Evolutionary conservation across 2,888 invertebrate genomes (phyloP), one percentile per base, ranked within the genome.

Genomic region (Zootermopsis nevadensis): DNA sequence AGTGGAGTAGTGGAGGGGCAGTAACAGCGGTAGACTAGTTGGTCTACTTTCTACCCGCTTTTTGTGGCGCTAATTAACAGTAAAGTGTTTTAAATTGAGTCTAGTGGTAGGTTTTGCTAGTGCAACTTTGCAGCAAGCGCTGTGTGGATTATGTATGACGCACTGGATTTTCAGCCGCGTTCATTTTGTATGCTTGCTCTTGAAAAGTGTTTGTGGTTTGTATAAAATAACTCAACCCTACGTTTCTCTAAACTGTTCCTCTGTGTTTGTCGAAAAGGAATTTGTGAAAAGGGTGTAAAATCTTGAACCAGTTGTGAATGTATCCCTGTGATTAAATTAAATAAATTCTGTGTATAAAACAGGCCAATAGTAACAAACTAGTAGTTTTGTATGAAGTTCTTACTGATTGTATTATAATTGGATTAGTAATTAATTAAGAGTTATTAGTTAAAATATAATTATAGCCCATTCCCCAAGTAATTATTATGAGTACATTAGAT

Each of bases 1-100:
- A n/a, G 38, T 38, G 74, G 38, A 74, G 38, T 33, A 38, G 42
- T 38, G 74, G 38, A 74, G 60, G 38, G 35, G 38, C n/a, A 74
- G 74, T 74, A 35, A 8, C 33, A 74, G 74, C 35, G 74, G 74
- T 35, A 74, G 38, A 74, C 38, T 74, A 74, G 74, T 74, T 74
- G 74, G 35, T 42, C 38, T 74, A 74, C 74, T 74, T 74, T 74
- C 74, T 42, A 74, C 38, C 74, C n/a, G 19, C 24, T 74, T 74
- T 74, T 74, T 74, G 74, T 42, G 38, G 38, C 74, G 33, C 74
- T 74, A 74, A 74, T 74, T 74, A 74, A 74, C 74, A 74, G 74
- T 74, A 74, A 74, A 74, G 74, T 38, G 74, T 74, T 74, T 74
- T 74, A 74, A 74, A 74, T 74, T 74, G 74, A 74, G 35, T 74